Conservation (phyloP, 1,140 invertebrate genomes). For the Hetaerina americana region DNA sequence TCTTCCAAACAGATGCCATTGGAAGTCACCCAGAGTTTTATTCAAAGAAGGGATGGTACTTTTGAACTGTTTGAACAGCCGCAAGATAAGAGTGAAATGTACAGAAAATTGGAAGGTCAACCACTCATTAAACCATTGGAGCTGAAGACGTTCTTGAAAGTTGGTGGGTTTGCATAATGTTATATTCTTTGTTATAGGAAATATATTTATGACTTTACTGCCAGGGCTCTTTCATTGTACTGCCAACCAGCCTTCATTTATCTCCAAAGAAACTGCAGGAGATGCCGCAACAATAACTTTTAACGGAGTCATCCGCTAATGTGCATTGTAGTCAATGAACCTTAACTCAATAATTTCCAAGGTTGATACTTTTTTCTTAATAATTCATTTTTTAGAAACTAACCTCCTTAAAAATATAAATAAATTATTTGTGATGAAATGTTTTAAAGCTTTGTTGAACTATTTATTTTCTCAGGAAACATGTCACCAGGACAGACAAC, state of each 20-base stretch:
- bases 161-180: constrained; percentile 37
- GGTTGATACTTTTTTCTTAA: constrained; percentile 10
- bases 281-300: too few species aligned
- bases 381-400: constrained; percentile 9
- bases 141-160: constrained; percentile 56
- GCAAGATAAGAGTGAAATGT: constrained; percentile 37
- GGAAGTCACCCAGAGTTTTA: constrained; percentile 50
- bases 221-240: too few species aligned
- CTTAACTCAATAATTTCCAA: constrained; percentile 10
- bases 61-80: constrained; percentile 44
- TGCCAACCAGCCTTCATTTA: too few species aligned
- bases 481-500: constrained; percentile 42
- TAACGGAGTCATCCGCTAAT: too few species aligned
- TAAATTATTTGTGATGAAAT: not conserved
- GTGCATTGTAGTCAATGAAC: too few species aligned
- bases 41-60: constrained; percentile 49
- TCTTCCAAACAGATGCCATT: constrained; percentile 42
- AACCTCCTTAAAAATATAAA: not conserved
- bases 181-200: too few species aligned
- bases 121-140: constrained; percentile 48
- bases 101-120: constrained; percentile 33
- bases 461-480: constrained; percentile 42
- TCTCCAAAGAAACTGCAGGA: too few species aligned
- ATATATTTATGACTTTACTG: too few species aligned
- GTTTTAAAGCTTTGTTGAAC: too few species aligned